Percentiles rank a stretch among this genome's conserved stretches.
Conservation (phyloP, 1,140 invertebrate genomes). For the Drosophila nikananu region DNA sequence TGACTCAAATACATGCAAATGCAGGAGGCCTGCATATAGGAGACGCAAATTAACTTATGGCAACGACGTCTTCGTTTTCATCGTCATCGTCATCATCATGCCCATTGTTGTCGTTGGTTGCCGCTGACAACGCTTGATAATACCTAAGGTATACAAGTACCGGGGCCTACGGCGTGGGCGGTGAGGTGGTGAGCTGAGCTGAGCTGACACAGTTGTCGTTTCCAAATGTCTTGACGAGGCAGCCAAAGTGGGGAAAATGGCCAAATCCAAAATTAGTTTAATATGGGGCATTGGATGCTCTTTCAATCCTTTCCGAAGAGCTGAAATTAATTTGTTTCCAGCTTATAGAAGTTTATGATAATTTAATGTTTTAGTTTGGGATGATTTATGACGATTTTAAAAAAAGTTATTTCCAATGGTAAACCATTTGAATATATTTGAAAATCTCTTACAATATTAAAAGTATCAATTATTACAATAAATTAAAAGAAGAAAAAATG, state of each 20-base stretch:
- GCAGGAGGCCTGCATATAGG: slow-evolving; percentile 58
- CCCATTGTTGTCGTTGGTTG: slow-evolving; percentile 65
- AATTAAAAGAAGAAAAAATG: neutral
- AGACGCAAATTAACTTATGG: slow-evolving; percentile 80
- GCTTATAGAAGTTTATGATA: too few species aligned
- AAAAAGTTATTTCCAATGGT: neutral
- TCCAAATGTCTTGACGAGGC: slow-evolving; percentile 69
- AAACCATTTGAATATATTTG: neutral
- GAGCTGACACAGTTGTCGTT: slow-evolving; percentile 70
- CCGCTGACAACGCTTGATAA: slow-evolving; percentile 70
- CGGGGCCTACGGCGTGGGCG: slow-evolving; percentile 15
- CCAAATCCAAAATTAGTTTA: slow-evolving; percentile 17
- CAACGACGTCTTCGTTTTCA: slow-evolving; percentile 61
- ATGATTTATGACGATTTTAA: neutral
- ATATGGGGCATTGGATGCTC: slow-evolving; percentile 4
- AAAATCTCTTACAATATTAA: neutral
- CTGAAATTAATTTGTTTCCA: too few species aligned
- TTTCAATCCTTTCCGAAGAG: neutral
- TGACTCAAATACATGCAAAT: slow-evolving; percentile 68
- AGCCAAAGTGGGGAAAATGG: slow-evolving; percentile 55
- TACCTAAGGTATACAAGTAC: slow-evolving; percentile 62
- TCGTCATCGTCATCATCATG: slow-evolving; percentile 27
- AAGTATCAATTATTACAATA: too few species aligned
- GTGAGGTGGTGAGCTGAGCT: slow-evolving; percentile 11
- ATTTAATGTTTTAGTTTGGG: neutral